Percentiles rank a stretch among this genome's conserved stretches.
Evolutionary conservation across 2,888 invertebrate species (phyloP).

Genomic region (Macaria liturata): DNA sequence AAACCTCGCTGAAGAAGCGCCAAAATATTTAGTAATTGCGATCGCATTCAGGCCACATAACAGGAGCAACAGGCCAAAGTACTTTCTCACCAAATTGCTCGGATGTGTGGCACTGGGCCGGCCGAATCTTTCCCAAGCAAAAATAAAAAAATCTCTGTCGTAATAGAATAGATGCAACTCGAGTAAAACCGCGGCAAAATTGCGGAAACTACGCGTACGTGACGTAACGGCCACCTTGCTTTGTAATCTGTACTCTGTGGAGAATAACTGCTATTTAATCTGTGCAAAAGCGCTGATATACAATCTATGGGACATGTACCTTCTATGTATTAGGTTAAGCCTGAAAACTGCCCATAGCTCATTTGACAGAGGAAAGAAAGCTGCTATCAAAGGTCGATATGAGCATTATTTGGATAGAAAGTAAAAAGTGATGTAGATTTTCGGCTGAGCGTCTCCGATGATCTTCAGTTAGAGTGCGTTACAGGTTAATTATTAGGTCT

Average conservation of each 20-base stretch:
- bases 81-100: constrained; percentile 28
- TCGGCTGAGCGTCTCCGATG: too few relatives aligned
- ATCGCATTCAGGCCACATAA: constrained; percentile 38
- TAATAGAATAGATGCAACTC: constrained; percentile 19
- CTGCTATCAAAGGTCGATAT: too few relatives aligned
- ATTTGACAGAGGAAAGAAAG: too few relatives aligned
- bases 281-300: not conserved
- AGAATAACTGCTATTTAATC: not conserved
- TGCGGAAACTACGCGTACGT: constrained; percentile 25
- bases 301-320: too few relatives aligned
- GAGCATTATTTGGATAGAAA: too few relatives aligned
- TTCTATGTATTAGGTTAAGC: too few relatives aligned
- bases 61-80: constrained; percentile 13
- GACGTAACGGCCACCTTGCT: constrained; percentile 16
- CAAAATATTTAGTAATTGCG: constrained; percentile 15
- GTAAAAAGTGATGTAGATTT: too few relatives aligned
- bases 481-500: too few relatives aligned
- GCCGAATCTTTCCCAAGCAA: constrained; percentile 32
- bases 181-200: constrained; percentile 42
- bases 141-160: constrained; percentile 22
- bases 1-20: not conserved
- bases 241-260: too few relatives aligned
- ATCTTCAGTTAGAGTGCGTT: too few relatives aligned
- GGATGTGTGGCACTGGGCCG: constrained; percentile 32
- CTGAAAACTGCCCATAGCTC: too few relatives aligned